These are phyloP conservation scores for Asteroscopus sphinx DNA, from an alignment of 2,888 invertebrate genomes.

Conservation along the genomic window DNA sequence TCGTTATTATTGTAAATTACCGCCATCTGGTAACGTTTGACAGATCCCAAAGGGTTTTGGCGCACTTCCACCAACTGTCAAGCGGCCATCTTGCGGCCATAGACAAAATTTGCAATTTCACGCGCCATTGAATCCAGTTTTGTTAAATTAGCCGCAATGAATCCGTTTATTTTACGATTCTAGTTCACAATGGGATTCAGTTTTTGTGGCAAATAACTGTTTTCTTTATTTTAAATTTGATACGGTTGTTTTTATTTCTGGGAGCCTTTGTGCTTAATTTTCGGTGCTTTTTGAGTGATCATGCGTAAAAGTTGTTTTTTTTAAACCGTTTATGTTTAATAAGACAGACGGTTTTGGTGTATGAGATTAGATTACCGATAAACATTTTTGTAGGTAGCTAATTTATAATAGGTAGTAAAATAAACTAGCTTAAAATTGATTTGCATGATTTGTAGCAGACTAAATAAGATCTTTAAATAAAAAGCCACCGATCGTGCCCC, in stretches of 20 bases:
- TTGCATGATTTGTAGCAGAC: too few species aligned
- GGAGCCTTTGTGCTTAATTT: conserved; percentile 21
- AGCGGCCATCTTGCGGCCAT: conserved; percentile 80
- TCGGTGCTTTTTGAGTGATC: conserved; percentile 47
- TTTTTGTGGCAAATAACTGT: conserved; percentile 38
- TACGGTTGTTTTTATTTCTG: conserved; percentile 39
- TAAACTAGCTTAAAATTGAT: too few species aligned
- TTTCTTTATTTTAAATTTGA: conserved; percentile 48
- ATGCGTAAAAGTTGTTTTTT: conserved; percentile 36
- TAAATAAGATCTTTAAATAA: not conserved
- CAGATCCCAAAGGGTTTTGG: conserved; percentile 87
- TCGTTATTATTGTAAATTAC: conserved; percentile 80
- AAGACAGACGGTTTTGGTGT: conserved; percentile 5
- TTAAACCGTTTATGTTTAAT: conserved; percentile 12
- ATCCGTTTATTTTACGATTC: conserved; percentile 74
- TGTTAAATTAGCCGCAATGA: conserved; percentile 80
- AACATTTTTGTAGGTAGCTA: not conserved
- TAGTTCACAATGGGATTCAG: conserved; percentile 49
- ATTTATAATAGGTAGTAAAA: not conserved
- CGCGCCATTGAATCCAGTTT: conserved; percentile 83
- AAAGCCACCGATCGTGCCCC: not conserved
- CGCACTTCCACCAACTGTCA: conserved; percentile 80
- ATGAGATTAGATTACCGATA: conserved; percentile 17
- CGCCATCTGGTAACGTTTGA: conserved; percentile 81
- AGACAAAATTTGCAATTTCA: conserved; percentile 85